Evolutionary conservation across 1,140 invertebrate genomes (phyloP).

Genomic region (Drosophila ananassae): DNA sequence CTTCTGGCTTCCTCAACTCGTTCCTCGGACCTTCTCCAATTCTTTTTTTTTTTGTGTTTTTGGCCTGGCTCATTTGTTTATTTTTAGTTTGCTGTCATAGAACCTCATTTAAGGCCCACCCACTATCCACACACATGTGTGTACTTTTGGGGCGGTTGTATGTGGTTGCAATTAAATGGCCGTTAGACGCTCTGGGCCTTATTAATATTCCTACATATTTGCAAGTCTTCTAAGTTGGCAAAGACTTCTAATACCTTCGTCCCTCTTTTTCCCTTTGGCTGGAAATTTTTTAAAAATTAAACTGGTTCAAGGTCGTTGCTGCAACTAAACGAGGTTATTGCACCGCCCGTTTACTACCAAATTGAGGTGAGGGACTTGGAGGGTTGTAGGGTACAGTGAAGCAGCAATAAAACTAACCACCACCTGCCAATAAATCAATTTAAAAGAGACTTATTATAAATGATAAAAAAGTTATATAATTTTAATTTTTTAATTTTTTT

Average conservation of each 20-base stretch:
- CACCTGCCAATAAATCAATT: neutral
- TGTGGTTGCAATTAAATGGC: conserved; percentile 61
- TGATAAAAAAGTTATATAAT: neutral
- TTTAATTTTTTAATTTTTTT: no score
- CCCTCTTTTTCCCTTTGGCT: conserved; percentile 9
- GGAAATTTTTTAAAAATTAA: conserved; percentile 58
- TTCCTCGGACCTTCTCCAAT: conserved; percentile 2
- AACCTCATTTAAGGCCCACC: conserved; percentile 15
- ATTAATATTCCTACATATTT: conserved; percentile 58
- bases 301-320: conserved; percentile 75
- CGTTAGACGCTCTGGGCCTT: conserved; percentile 52
- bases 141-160: conserved; percentile 11
- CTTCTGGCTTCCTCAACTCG: conserved; percentile 25
- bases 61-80: conserved; percentile 77
- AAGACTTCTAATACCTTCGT: conserved; percentile 38
- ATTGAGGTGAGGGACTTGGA: neutral
- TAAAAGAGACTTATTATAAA: neutral
- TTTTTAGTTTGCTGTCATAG: conserved; percentile 77
- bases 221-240: conserved; percentile 21
- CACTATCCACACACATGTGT: conserved; percentile 1
- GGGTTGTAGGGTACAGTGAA: conserved; percentile 17
- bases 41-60: conserved; percentile 28
- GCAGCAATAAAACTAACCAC: neutral
- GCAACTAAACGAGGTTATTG: conserved; percentile 75
- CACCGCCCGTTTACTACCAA: conserved; percentile 39